A percentile compares a stretch with the other conserved stretches of the same genome.
phyloP scores from a whole-genome alignment of 2,797 vertebrate species.

The Decapterus maruadsi region DNA sequence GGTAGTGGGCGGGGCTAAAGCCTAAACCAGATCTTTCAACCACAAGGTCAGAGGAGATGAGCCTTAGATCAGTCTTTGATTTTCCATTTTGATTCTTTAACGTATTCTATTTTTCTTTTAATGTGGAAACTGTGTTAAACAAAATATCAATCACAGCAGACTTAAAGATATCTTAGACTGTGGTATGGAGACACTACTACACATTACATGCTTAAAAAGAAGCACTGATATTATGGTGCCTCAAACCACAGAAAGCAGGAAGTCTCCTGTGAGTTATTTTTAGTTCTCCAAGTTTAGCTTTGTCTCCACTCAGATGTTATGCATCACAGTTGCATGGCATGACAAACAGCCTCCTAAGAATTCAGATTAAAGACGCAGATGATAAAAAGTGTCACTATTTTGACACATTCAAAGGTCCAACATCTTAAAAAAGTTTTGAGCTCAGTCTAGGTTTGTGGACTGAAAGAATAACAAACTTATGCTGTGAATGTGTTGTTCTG shows the following conservation, averaged over 20 bases:
- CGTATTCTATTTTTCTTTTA: too few species aligned
- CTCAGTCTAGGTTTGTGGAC: too few species aligned
- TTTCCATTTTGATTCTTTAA: too few species aligned
- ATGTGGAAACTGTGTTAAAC: too few species aligned
- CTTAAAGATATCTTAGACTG: too few species aligned
- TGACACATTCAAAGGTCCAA: slow-evolving; percentile 3
- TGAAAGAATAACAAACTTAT: not conserved
- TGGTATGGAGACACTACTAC: too few species aligned
- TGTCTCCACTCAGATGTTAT: slow-evolving; percentile 7
- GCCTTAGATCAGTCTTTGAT: too few species aligned
- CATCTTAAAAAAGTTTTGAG: not conserved
- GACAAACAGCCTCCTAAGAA: slow-evolving; percentile 30
- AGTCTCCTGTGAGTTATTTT: slow-evolving; percentile 16
- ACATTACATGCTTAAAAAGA: not conserved
- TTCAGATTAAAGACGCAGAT: slow-evolving; percentile 19
- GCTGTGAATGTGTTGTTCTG: not conserved
- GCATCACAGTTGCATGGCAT: not conserved
- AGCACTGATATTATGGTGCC: not conserved
- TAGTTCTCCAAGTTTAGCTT: slow-evolving; percentile 23
- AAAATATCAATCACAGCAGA: too few species aligned
- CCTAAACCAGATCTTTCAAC: too few species aligned
- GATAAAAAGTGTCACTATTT: not conserved
- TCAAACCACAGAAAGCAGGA: not conserved
- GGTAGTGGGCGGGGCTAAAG: too few species aligned
- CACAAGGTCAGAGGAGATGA: too few species aligned